phyloP scores from a whole-genome alignment of 2,113 vertebrate species.

The Okapia johnstoni region DNA sequence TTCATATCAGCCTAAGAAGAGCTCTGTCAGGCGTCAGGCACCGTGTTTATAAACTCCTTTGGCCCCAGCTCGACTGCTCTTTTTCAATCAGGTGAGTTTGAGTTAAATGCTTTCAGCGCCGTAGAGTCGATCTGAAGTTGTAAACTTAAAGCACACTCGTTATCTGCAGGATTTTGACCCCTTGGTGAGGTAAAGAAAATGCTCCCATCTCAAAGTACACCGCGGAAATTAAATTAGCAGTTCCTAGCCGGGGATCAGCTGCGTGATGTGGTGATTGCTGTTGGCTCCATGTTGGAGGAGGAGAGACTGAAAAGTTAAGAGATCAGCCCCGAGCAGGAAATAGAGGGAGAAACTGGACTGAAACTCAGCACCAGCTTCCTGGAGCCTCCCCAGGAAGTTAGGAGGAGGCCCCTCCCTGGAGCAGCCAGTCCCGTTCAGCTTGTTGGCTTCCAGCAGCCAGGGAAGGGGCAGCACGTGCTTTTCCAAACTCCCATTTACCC shows the following conservation, averaged over 20 bases:
- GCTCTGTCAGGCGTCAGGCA: background rate
- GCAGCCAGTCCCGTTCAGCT: background rate
- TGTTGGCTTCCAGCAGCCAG: background rate
- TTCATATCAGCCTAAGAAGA: background rate
- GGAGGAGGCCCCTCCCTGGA: background rate
- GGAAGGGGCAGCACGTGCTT: too few species aligned
- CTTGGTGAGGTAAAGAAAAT: too few species aligned
- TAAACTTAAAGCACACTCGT: background rate
- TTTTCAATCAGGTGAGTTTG: background rate
- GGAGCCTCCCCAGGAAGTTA: fast-evolving
- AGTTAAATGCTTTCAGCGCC: background rate
- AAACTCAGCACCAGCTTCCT: fast-evolving
- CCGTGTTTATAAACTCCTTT: background rate
- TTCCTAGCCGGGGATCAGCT: background rate
- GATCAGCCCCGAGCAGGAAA: background rate
- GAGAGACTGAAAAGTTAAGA: background rate
- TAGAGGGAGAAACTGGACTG: background rate
- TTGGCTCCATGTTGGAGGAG: background rate
- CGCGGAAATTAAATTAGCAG: background rate
- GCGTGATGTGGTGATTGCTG: too few species aligned
- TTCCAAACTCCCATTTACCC: background rate
- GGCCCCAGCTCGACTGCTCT: background rate
- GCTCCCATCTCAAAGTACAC: background rate
- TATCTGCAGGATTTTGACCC: background rate
- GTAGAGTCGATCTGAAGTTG: background rate